Percentiles rank a stretch among this genome's conserved stretches.
Conservation (phyloP, 2,113 vertebrate genomes). For the Argyrosomus japonicus region DNA sequence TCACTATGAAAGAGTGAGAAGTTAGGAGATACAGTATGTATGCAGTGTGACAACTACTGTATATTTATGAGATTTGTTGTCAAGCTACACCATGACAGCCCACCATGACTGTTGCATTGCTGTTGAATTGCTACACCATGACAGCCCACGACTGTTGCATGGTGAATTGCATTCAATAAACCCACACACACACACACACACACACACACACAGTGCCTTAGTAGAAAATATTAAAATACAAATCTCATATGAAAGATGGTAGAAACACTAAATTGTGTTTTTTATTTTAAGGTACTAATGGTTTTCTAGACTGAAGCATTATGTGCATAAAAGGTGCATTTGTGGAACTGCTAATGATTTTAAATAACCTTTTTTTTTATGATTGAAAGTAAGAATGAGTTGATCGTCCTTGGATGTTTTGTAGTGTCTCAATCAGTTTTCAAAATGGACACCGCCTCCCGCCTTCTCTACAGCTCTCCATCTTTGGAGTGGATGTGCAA, state of each 20-base stretch:
- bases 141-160: slow-evolving; percentile 11
- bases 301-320: neutral
- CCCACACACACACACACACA: too few species aligned
- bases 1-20: slow-evolving; percentile 17
- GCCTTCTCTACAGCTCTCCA: slow-evolving; percentile 34
- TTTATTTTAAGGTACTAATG: slow-evolving; percentile 17
- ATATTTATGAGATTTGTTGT: slow-evolving; percentile 66
- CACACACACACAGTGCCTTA: neutral
- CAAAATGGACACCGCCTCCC: slow-evolving; percentile 34
- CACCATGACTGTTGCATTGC: slow-evolving; percentile 11
- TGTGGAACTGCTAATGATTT: neutral
- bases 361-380: slow-evolving; percentile 2
- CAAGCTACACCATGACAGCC: slow-evolving; percentile 5
- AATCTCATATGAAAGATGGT: neutral
- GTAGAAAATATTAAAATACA: slow-evolving; percentile 8
- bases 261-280: neutral
- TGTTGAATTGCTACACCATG: slow-evolving; percentile 2
- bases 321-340: neutral
- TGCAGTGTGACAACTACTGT: slow-evolving; percentile 40
- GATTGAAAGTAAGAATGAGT: slow-evolving; percentile 14
- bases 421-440: slow-evolving; percentile 44
- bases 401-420: slow-evolving; percentile 33
- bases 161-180: slow-evolving; percentile 29
- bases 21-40: neutral
- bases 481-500: slow-evolving; percentile 42